Percentiles rank a stretch among this genome's conserved stretches.
phyloP scores from a whole-genome alignment of 2,888 invertebrate genomes.

The Megamerina dolium region DNA sequence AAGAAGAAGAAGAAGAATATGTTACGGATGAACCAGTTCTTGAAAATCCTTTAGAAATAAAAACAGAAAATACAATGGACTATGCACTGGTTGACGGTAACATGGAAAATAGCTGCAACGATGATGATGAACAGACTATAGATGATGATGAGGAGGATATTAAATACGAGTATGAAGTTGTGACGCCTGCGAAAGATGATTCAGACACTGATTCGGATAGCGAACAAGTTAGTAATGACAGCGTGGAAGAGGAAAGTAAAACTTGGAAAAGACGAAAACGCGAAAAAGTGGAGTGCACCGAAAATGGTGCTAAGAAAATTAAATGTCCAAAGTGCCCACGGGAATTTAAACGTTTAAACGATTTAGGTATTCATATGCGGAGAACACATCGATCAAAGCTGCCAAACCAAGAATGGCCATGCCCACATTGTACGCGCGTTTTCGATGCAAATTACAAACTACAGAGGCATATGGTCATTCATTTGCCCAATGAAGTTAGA shows the following conservation, averaged over 20 bases:
- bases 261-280: not conserved
- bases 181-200: not conserved
- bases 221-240: not conserved
- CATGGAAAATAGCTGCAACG: not conserved
- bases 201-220: not conserved
- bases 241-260: not conserved
- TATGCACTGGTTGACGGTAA: not conserved
- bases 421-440: conserved; percentile 19
- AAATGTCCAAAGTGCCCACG: not conserved
- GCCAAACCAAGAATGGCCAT: conserved; percentile 13
- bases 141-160: not conserved
- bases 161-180: not conserved
- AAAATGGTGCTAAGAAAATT: too few species aligned
- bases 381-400: not conserved
- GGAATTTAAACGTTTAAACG: not conserved
- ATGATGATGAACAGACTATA: not conserved
- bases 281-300: too few species aligned
- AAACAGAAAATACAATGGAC: not conserved
- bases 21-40: not conserved
- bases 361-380: not conserved
- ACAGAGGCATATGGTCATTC: conserved; percentile 18
- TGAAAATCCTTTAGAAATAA: not conserved
- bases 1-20: too few species aligned
- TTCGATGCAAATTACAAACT: conserved; percentile 16
- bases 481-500: conserved; percentile 29